A percentile compares a stretch with the other conserved stretches of the same genome.
Conservation (phyloP, 2,888 invertebrate species). For the Callinectes sapidus region DNA sequence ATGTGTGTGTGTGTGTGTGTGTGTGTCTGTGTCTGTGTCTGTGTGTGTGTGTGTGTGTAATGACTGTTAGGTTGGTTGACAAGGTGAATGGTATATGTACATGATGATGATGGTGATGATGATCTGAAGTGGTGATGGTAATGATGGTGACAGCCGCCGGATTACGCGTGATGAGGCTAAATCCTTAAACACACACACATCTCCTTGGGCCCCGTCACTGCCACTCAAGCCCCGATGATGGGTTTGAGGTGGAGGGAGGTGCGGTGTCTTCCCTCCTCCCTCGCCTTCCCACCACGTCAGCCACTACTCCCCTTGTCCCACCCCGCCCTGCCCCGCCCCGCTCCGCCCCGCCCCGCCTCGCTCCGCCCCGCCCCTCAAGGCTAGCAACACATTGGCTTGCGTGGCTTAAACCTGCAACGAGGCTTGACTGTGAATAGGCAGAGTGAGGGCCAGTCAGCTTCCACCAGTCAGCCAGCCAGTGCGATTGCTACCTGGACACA, state of each 20-base stretch:
- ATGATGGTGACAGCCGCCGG: conserved; percentile 24
- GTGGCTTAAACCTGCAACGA: background rate
- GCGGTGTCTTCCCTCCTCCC: background rate
- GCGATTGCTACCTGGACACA: background rate
- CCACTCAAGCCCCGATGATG: background rate
- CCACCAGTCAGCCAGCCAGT: background rate
- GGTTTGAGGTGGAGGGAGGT: background rate
- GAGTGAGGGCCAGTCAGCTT: background rate
- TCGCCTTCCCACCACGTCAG: background rate
- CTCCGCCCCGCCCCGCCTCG: too few relatives aligned
- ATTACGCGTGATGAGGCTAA: background rate
- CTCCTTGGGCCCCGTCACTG: background rate
- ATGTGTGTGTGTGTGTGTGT: conserved; percentile 11
- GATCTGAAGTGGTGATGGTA: background rate
- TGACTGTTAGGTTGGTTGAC: background rate
- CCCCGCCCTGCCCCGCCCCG: background rate
- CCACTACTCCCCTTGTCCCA: background rate
- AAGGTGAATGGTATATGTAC: background rate
- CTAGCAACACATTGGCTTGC: conserved; percentile 16
- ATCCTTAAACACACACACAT: conserved; percentile 27
- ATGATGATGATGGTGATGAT: background rate
- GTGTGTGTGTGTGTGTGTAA: conserved; percentile 12
- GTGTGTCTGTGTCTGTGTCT: conserved; percentile 24
- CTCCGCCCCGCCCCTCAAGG: background rate
- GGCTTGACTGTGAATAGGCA: conserved; percentile 29